A percentile compares a stretch with the other conserved stretches of the same genome.
Conservation (phyloP, 2,797 vertebrate genomes). For the Catharus ustulatus region DNA sequence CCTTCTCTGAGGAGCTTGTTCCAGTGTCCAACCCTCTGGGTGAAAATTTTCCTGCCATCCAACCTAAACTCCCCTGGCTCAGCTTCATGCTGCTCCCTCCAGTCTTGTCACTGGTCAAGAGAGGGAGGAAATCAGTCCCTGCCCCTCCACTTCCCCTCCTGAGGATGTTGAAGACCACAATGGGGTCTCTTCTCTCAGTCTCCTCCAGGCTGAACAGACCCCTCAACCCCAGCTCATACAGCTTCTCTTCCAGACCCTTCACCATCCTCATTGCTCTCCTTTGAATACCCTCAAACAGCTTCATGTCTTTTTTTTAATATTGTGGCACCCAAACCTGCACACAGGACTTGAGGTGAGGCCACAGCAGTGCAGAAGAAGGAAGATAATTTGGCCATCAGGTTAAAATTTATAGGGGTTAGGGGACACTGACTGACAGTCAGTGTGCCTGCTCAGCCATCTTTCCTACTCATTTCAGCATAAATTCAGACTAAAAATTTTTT, state of each 20-base stretch:
- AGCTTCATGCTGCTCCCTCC: background rate
- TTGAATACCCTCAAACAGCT: background rate
- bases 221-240: background rate
- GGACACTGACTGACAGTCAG: background rate
- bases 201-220: background rate
- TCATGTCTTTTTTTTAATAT: background rate
- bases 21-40: background rate
- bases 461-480: background rate
- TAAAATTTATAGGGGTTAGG: background rate
- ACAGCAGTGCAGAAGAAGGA: background rate
- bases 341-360: background rate
- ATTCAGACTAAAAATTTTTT: background rate
- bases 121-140: background rate
- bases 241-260: background rate
- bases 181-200: too few species aligned
- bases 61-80: background rate
- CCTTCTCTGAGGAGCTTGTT: background rate
- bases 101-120: background rate
- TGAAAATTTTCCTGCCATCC: background rate
- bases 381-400: background rate
- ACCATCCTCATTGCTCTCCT: background rate
- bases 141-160: fast-evolving
- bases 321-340: background rate
- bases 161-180: background rate
- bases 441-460: fast-evolving